These are phyloP conservation scores for Spodoptera litura DNA, from an alignment of 1,140 invertebrate genomes.

Conservation along the genomic window DNA sequence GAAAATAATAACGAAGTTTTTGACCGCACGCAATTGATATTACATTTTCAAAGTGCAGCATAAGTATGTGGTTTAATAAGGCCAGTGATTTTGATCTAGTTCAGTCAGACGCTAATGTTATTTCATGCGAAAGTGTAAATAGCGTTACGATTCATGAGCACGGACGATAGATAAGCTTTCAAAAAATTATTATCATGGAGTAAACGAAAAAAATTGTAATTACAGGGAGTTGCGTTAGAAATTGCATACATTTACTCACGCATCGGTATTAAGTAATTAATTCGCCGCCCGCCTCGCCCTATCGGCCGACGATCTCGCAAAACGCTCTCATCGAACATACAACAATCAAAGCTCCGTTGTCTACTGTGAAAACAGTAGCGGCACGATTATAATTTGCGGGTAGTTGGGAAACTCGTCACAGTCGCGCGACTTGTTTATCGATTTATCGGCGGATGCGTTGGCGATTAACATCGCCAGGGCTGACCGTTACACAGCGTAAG, in stretches of 20 bases:
- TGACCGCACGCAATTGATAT: constrained; percentile 58
- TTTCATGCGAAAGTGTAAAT: constrained; percentile 72
- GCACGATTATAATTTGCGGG: constrained; percentile 69
- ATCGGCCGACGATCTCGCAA: constrained; percentile 80
- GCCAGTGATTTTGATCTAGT: constrained; percentile 45
- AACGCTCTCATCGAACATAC: constrained; percentile 70
- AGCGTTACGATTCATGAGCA: constrained; percentile 75
- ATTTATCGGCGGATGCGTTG: constrained; percentile 78
- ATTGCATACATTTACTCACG: constrained; percentile 76
- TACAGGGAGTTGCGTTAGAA: constrained; percentile 76
- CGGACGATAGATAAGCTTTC: constrained; percentile 79
- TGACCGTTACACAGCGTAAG: constrained; percentile 74
- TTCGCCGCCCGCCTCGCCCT: constrained; percentile 62
- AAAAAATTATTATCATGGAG: constrained; percentile 74
- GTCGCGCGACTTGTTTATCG: constrained; percentile 74
- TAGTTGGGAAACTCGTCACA: constrained; percentile 70
- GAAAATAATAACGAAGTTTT: constrained; percentile 60
- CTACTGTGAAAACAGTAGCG: constrained; percentile 74
- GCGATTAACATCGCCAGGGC: constrained; percentile 71
- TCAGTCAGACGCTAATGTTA: constrained; percentile 51
- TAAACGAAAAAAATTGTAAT: constrained; percentile 77
- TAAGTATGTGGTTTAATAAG: constrained; percentile 43
- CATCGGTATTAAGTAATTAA: constrained; percentile 84
- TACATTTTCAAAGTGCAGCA: constrained; percentile 43
- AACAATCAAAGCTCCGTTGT: constrained; percentile 70